Conservation (phyloP, 1,140 invertebrate species). For the Cydia pomonella region DNA sequence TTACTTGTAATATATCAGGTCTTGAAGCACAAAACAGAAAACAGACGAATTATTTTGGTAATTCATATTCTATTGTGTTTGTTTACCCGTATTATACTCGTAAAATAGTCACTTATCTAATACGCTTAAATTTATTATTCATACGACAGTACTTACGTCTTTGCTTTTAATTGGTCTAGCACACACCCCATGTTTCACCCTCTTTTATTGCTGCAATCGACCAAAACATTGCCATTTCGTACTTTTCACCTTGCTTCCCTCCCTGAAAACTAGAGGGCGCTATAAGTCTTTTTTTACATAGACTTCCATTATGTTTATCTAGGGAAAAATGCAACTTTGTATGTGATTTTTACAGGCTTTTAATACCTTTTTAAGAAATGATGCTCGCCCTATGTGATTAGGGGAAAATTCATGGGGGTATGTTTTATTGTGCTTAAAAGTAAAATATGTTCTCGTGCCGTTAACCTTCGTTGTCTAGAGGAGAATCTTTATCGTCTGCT, state of each 20-base stretch:
- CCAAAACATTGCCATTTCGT: slow-evolving; percentile 39
- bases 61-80: no score
- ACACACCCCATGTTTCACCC: slow-evolving; percentile 30
- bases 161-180: slow-evolving; percentile 1
- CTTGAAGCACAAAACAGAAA: no score
- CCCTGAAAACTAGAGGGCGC: slow-evolving; percentile 36
- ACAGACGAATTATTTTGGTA: no score
- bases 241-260: slow-evolving; percentile 44
- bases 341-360: neutral
- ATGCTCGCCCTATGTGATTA: slow-evolving; percentile 3
- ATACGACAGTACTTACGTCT: neutral
- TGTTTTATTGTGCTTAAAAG: slow-evolving; percentile 7
- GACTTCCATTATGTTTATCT: slow-evolving; percentile 45
- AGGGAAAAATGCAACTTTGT: slow-evolving; percentile 25
- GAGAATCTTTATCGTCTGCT: neutral
- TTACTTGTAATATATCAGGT: no score
- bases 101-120: slow-evolving; percentile 2
- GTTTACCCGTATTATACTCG: neutral
- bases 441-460: neutral
- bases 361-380: neutral
- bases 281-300: slow-evolving; percentile 39
- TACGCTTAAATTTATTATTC: neutral
- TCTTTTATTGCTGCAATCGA: slow-evolving; percentile 43
- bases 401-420: slow-evolving; percentile 26
- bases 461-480: slow-evolving; percentile 11